Percentiles rank a stretch among this genome's conserved stretches.
Conservation (phyloP, 2,113 vertebrate genomes). For the Thinocorus orbignyianus region DNA sequence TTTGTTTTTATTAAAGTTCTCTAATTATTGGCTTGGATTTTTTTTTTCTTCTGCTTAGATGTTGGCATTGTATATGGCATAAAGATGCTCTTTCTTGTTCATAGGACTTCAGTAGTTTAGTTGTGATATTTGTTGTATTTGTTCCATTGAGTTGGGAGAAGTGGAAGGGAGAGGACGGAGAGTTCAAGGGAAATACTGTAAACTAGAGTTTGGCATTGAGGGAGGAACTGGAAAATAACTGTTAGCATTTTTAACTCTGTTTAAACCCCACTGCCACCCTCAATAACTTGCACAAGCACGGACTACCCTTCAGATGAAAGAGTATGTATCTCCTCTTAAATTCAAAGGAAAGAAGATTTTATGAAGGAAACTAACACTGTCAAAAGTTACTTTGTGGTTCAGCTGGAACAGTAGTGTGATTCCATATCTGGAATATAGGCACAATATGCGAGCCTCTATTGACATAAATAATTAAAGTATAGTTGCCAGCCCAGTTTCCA, state of each 20-base stretch:
- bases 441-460: background rate
- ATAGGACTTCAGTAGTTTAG: background rate
- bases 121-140: background rate
- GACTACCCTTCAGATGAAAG: background rate
- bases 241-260: background rate
- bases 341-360: background rate
- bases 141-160: background rate
- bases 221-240: background rate
- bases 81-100: background rate
- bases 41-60: background rate
- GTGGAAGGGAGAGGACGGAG: background rate
- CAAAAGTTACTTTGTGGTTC: background rate
- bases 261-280: background rate
- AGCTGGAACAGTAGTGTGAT: background rate
- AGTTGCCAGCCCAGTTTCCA: background rate
- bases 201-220: background rate
- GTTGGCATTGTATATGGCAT: background rate
- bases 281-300: background rate
- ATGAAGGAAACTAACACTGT: background rate
- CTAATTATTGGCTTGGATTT: background rate
- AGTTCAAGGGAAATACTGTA: background rate
- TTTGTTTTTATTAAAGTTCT: too few relatives aligned
- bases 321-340: background rate
- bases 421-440: background rate
- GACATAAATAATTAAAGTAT: background rate